A percentile compares a stretch with the other conserved stretches of the same genome.
These are phyloP conservation scores for Anarsia innoxiella DNA, from an alignment of 2,888 invertebrate species.

Conservation along the genomic window DNA sequence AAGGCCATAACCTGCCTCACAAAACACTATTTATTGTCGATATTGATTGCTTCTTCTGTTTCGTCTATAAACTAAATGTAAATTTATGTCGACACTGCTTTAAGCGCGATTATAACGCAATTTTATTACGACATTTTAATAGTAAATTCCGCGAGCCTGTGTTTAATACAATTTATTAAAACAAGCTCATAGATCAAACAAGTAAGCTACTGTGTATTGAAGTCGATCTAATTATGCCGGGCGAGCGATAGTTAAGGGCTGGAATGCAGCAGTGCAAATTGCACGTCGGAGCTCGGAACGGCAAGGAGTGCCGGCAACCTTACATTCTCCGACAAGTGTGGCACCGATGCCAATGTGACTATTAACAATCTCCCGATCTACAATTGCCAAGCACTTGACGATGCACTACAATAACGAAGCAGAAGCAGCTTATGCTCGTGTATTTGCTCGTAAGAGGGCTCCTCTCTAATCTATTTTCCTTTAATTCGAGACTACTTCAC, in stretches of 20 bases:
- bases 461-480: no score
- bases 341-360: slow-evolving; percentile 55
- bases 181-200: slow-evolving; percentile 25
- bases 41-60: slow-evolving; percentile 3
- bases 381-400: no score
- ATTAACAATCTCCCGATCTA: slow-evolving; percentile 46
- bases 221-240: slow-evolving; percentile 35
- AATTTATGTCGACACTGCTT: slow-evolving; percentile 2
- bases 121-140: no score
- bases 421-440: no score
- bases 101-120: slow-evolving; percentile 5
- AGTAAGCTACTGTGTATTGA: slow-evolving; percentile 25
- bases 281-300: slow-evolving; percentile 38
- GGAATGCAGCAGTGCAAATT: slow-evolving; percentile 51
- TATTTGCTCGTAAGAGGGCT: no score
- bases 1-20: slow-evolving; percentile 29
- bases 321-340: slow-evolving; percentile 56
- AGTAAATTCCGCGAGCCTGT: no score
- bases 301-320: slow-evolving; percentile 62
- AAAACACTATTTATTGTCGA: slow-evolving; percentile 17
- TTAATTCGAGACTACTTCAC: no score
- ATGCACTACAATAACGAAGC: no score
- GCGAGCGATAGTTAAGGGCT: slow-evolving; percentile 43
- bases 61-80: slow-evolving; percentile 4
- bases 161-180: no score